Evolutionary conservation across 2,888 invertebrate species (phyloP).

Genomic region (Scaptomyza reducta): DNA sequence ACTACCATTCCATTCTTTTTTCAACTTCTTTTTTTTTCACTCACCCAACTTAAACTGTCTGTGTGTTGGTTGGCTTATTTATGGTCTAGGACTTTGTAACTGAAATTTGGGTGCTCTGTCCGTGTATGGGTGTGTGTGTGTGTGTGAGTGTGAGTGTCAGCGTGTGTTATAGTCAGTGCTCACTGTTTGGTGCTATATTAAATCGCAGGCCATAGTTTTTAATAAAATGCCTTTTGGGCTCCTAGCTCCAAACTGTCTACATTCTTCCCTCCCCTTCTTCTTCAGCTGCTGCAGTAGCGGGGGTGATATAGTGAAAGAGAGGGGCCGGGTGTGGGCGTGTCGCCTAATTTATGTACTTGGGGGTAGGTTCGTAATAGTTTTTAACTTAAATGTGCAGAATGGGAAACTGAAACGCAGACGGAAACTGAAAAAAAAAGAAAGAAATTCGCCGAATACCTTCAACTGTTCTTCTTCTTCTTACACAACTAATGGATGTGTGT

Average conservation of each 20-base stretch:
- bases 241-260: constrained; percentile 16
- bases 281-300: not conserved
- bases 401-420: constrained; percentile 11
- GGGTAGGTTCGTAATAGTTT: constrained; percentile 76
- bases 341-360: constrained; percentile 74
- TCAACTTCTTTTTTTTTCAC: constrained; percentile 3
- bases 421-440: constrained; percentile 22
- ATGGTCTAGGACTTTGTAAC: constrained; percentile 58
- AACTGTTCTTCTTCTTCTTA: not conserved
- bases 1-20: constrained; percentile 1
- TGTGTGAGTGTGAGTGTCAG: not conserved
- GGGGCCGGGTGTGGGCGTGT: constrained; percentile 16
- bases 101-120: constrained; percentile 29
- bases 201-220: constrained; percentile 76
- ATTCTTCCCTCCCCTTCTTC: constrained; percentile 4
- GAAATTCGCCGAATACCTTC: constrained; percentile 47
- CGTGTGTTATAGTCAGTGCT: constrained; percentile 8
- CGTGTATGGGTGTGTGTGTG: constrained; percentile 7
- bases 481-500: constrained; percentile 10
- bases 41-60: constrained; percentile 15
- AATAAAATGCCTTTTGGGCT: constrained; percentile 71
- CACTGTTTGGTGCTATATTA: constrained; percentile 61
- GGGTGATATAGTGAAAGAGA: no score
- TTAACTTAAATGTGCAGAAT: constrained; percentile 68
- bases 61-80: constrained; percentile 60